Evolutionary conservation across 2,113 vertebrate genomes (phyloP).

Genomic region (human (Homo sapiens)): DNA sequence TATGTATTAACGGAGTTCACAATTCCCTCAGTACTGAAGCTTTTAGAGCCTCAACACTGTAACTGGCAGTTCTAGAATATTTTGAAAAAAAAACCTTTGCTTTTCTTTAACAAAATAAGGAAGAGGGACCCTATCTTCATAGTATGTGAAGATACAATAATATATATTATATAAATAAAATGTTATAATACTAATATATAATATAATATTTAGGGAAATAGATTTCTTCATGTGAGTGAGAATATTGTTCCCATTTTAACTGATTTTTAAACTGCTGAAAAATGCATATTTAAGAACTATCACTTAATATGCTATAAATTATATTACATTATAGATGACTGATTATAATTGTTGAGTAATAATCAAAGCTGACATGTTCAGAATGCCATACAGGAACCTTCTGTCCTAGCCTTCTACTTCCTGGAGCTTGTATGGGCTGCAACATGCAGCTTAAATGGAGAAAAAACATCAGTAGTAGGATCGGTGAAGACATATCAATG

Average conservation of each 20-base stretch:
- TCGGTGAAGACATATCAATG: background rate
- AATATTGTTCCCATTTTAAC: background rate
- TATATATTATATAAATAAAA: too few species aligned
- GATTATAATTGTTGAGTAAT: background rate
- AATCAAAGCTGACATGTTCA: background rate
- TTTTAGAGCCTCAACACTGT: background rate
- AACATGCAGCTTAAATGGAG: background rate
- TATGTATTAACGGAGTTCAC: background rate
- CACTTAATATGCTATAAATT: background rate
- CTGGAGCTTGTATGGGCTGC: background rate
- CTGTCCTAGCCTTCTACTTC: background rate
- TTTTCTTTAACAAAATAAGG: background rate
- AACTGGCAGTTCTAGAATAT: slow-evolving; percentile 19
- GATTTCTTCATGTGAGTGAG: background rate
- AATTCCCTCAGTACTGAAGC: background rate
- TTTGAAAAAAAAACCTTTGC: background rate
- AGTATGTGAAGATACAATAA: background rate
- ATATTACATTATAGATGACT: background rate
- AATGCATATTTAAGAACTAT: slow-evolving; percentile 19
- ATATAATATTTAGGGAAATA: background rate
- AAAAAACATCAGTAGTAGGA: background rate
- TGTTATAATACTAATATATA: background rate
- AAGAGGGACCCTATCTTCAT: background rate
- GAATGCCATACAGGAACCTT: background rate
- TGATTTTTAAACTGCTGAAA: background rate